Conservation (phyloP, 1,140 invertebrate genomes). For the Drosophila gunungcola region DNA sequence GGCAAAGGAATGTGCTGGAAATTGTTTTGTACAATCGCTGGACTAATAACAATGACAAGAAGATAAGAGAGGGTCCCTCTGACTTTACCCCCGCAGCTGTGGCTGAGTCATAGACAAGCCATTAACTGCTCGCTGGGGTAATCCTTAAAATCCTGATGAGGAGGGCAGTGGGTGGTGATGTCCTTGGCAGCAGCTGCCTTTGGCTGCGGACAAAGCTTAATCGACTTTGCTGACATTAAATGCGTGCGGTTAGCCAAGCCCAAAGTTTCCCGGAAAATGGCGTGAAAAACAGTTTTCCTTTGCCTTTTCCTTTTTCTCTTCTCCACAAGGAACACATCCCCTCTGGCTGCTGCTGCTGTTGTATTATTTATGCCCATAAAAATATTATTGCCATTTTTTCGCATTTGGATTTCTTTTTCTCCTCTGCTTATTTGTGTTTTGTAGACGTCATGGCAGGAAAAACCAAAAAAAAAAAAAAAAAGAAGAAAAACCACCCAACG, state of each 20-base stretch:
- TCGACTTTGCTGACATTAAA: slow-evolving; percentile 80
- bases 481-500: slow-evolving; percentile 6
- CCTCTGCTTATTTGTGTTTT: background rate
- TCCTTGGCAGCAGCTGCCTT: slow-evolving; percentile 37
- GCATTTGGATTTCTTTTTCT: slow-evolving; percentile 70
- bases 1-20: slow-evolving; percentile 58
- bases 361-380: slow-evolving; percentile 83
- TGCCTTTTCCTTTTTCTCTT: no score
- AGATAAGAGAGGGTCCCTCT: background rate
- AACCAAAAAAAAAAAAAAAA: background rate
- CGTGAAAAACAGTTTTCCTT: slow-evolving; percentile 66
- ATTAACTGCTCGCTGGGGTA: slow-evolving; percentile 30
- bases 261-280: slow-evolving; percentile 52
- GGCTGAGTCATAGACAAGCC: slow-evolving; percentile 57
- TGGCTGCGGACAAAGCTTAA: slow-evolving; percentile 60
- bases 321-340: slow-evolving; percentile 2
- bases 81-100: slow-evolving; percentile 22
- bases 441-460: slow-evolving; percentile 16
- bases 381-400: slow-evolving; percentile 84
- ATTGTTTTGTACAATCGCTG: slow-evolving; percentile 62
- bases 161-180: background rate
- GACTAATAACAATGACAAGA: slow-evolving; percentile 65
- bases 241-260: slow-evolving; percentile 66
- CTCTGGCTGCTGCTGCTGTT: slow-evolving; percentile 28
- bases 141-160: background rate